Conservation (phyloP, 2,888 invertebrate species). For the Dryococelus australis region DNA sequence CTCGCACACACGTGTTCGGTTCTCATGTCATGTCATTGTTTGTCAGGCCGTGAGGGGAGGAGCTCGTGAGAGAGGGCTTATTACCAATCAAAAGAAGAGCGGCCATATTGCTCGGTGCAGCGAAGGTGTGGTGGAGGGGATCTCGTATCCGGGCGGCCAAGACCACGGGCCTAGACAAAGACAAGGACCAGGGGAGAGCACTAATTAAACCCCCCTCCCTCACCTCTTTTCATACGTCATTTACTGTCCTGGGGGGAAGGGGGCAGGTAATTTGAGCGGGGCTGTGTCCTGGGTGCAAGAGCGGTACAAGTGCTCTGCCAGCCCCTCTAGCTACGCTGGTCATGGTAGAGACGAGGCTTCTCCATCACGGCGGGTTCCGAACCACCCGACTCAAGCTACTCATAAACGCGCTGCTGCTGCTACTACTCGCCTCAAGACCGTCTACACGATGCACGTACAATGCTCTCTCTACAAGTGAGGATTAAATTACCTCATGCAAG, state of each 20-base stretch:
- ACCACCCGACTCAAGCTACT: no score
- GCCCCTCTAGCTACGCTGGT: no score
- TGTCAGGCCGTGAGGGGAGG: not conserved
- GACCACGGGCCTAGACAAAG: not conserved
- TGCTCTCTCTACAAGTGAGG: no score
- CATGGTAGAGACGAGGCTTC: no score
- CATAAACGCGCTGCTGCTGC: no score
- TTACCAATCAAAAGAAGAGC: constrained; percentile 16
- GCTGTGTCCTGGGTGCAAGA: not conserved
- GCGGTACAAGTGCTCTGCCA: not conserved
- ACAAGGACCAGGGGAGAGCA: constrained; percentile 22
- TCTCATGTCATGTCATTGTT: not conserved
- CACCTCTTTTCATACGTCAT: constrained; percentile 25
- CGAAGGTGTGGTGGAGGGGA: not conserved
- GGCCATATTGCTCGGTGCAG: not conserved
- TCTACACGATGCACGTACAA: no score
- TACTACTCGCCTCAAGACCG: no score
- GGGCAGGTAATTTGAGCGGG: constrained; percentile 24
- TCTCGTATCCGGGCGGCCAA: not conserved
- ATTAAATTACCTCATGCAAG: no score
- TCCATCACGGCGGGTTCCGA: no score
- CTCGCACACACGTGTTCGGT: not conserved
- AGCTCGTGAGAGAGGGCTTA: not conserved
- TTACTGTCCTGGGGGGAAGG: not conserved
- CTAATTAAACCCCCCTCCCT: constrained; percentile 16